Evolutionary conservation across 2,797 vertebrate genomes (phyloP), one percentile per base, ranked within the genome.

Genomic region (Acanthurus lineatus): DNA sequence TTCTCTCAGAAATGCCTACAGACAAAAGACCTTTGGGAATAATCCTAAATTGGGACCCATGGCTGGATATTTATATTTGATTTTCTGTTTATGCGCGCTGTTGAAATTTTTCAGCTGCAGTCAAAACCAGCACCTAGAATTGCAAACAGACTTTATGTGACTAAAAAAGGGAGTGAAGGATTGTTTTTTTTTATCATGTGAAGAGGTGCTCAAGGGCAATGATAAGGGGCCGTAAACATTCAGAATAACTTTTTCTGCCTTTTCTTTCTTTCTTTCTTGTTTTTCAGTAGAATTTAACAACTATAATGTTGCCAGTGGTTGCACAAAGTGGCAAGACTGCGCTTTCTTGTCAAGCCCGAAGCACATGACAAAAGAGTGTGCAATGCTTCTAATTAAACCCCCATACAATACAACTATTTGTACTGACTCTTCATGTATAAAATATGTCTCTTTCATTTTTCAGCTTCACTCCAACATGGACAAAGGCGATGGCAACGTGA

Each of bases 391-490:
- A 52, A 54, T 64, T 35, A 58, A 10, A 66, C 49, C 17, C 54
- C 19, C 60, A 32, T n/a, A 6, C 15, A 73, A 22, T 32, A 57
- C 10, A 32, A 42, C 2, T 42, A 4, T 68, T 35, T 45, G 20
- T 60, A 56, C 32, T 69, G 35, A 22, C 60, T 70, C 44, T 22
- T 3, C 2, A 22, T 25, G 2, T 32, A 15, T 54, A 54, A 49
- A 69, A 45, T n/a, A 10, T 48, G 12, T 76, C 8, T 79, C 6
- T 73, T 11, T 38, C 0, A 42, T 69, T 95, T 95, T 60, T 3
- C 85, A 99, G 98, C 96, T 99, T 83, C 97, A 99, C 91, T 98
- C 98, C 87, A 98, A 99, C 87, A 97, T 97, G 95, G 98, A 99
- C 95, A 97, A 95, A 92, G 97, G 96, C 74, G 97, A 98, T 22